Percentiles rank a stretch among this genome's conserved stretches.
Conservation (phyloP, 2,888 invertebrate species). For the Nymphalis polychloros region DNA sequence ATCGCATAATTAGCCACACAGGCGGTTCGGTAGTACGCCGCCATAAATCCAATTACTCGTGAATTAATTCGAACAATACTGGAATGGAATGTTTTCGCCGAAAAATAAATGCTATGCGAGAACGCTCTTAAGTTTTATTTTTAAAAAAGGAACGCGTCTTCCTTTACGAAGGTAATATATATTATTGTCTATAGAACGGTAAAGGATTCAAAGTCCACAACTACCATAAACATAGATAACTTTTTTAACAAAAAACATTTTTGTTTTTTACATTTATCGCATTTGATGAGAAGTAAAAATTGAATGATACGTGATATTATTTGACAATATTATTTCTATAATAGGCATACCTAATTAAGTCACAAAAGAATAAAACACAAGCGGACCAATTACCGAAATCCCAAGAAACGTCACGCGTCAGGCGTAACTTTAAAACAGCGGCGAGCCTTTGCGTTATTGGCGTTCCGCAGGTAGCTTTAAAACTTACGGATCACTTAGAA, state of each 20-base stretch:
- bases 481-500: too few relatives aligned
- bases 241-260: background rate
- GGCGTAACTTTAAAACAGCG: slow-evolving; percentile 50
- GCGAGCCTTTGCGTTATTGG: slow-evolving; percentile 55
- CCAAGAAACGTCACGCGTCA: slow-evolving; percentile 40
- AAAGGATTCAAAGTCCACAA: background rate
- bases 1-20: slow-evolving; percentile 68
- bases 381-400: slow-evolving; percentile 40
- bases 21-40: slow-evolving; percentile 57
- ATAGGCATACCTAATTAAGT: slow-evolving; percentile 35
- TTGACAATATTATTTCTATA: background rate
- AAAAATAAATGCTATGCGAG: slow-evolving; percentile 32
- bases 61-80: slow-evolving; percentile 69
- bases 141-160: background rate
- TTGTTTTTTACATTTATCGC: too few relatives aligned
- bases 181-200: background rate
- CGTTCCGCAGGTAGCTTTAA: slow-evolving; percentile 11
- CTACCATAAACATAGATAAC: background rate
- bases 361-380: slow-evolving; percentile 36
- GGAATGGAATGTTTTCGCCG: slow-evolving; percentile 45
- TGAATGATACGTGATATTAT: slow-evolving; percentile 9
- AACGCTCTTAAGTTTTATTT: slow-evolving; percentile 6
- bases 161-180: slow-evolving; percentile 1
- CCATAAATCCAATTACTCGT: slow-evolving; percentile 74
- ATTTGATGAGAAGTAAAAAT: background rate